Evolutionary conservation across 2,888 invertebrate genomes (phyloP).

Genomic region (Ectobius pallidus): DNA sequence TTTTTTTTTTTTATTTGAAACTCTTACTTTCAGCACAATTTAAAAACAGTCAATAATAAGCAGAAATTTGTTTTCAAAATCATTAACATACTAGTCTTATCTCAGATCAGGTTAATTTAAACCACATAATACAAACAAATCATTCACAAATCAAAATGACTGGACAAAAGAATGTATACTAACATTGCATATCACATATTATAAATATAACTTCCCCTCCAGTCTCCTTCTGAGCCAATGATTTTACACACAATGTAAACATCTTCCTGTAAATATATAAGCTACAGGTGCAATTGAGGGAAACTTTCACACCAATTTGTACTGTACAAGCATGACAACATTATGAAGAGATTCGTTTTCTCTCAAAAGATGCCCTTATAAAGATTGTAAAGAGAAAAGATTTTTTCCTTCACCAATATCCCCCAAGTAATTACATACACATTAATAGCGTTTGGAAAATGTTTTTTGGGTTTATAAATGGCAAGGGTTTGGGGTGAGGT

Average conservation of each 20-base stretch:
- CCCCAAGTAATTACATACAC: constrained; percentile 19
- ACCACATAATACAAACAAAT: constrained; percentile 11
- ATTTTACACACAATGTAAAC: constrained; percentile 15
- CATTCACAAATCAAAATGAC: neutral
- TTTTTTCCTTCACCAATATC: constrained; percentile 9
- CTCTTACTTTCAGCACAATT: constrained; percentile 18
- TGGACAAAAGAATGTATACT: constrained; percentile 14
- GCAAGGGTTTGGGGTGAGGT: constrained; percentile 7
- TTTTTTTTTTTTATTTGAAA: constrained; percentile 32
- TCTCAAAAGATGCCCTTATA: neutral
- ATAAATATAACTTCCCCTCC: neutral
- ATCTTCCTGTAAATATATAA: constrained; percentile 10
- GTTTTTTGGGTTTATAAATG: neutral
- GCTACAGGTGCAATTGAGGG: constrained; percentile 14
- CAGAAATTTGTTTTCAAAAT: constrained; percentile 32
- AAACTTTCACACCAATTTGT: constrained; percentile 16
- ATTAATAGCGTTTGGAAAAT: constrained; percentile 10
- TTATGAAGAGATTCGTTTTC: neutral
- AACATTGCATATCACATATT: constrained; percentile 11
- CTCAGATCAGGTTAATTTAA: neutral
- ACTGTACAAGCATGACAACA: constrained; percentile 9
- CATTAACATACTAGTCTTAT: constrained; percentile 7
- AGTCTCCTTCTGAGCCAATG: neutral
- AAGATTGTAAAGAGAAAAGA: neutral
- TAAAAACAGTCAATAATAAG: constrained; percentile 33